Conservation (phyloP, 2,888 invertebrate genomes). For the Platycheirus rosarum region DNA sequence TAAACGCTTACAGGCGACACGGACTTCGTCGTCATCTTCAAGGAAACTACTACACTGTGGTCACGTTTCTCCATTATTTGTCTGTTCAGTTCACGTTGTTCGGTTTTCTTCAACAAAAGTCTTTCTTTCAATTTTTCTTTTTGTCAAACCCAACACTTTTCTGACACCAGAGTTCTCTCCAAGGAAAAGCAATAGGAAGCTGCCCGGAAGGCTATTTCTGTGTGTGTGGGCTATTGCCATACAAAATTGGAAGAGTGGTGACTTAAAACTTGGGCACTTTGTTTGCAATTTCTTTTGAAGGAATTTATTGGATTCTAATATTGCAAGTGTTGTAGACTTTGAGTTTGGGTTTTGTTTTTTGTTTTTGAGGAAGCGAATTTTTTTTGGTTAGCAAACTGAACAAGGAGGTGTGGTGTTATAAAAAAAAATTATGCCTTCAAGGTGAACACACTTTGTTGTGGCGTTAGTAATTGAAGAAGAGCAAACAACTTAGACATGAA, state of each 20-base stretch:
- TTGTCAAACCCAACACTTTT: conserved; percentile 34
- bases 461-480: not conserved
- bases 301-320: conserved; percentile 74
- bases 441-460: not conserved
- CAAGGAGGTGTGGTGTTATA: conserved; percentile 1
- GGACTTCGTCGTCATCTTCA: conserved; percentile 15
- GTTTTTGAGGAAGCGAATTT: not conserved
- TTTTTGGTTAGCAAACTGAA: not conserved
- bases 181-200: conserved; percentile 50
- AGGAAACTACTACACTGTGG: conserved; percentile 38
- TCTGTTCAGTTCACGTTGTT: conserved; percentile 70
- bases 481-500: too few relatives aligned
- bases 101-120: conserved; percentile 37
- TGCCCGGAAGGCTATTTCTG: conserved; percentile 38
- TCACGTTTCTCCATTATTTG: conserved; percentile 70
- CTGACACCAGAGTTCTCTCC: conserved; percentile 45
- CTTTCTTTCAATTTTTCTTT: conserved; percentile 16
- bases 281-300: conserved; percentile 80
- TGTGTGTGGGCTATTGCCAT: conserved; percentile 1
- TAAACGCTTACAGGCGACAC: conserved; percentile 57
- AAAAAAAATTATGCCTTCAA: conserved; percentile 12
- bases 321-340: conserved; percentile 69
- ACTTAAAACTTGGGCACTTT: conserved; percentile 77
- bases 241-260: not conserved
- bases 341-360: conserved; percentile 42